These are phyloP conservation scores for Indicator indicator DNA, from an alignment of 2,113 vertebrate genomes.

Conservation along the genomic window DNA sequence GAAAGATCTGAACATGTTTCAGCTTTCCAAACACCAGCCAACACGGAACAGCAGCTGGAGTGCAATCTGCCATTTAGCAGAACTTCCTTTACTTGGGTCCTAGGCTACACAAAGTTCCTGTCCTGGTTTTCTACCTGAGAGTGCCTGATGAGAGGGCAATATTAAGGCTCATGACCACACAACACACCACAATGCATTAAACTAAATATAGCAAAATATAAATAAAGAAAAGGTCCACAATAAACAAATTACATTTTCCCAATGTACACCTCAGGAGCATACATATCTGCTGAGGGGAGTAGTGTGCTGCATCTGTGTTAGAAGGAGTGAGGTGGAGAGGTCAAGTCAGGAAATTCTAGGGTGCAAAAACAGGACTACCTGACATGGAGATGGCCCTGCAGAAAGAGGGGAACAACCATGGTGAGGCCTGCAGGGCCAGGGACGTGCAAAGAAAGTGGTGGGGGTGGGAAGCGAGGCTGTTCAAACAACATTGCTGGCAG, in stretches of 20 bases:
- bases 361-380: neutral
- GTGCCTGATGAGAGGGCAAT: neutral
- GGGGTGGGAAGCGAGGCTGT: neutral
- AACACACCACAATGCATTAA: neutral
- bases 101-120: neutral
- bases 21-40: neutral
- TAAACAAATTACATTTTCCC: neutral
- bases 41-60: neutral
- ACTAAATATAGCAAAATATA: neutral
- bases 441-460: rapidly evolving
- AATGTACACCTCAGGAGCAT: neutral
- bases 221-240: neutral
- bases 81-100: neutral
- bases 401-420: neutral
- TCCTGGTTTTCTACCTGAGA: neutral
- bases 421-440: neutral
- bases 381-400: neutral
- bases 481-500: neutral
- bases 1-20: neutral
- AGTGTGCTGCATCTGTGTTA: neutral
- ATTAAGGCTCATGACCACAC: neutral
- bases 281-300: neutral
- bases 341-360: neutral
- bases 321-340: neutral
- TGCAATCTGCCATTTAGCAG: neutral